phyloP scores from a whole-genome alignment of 2,797 vertebrate species.

The Hydrocynus forskahlii region DNA sequence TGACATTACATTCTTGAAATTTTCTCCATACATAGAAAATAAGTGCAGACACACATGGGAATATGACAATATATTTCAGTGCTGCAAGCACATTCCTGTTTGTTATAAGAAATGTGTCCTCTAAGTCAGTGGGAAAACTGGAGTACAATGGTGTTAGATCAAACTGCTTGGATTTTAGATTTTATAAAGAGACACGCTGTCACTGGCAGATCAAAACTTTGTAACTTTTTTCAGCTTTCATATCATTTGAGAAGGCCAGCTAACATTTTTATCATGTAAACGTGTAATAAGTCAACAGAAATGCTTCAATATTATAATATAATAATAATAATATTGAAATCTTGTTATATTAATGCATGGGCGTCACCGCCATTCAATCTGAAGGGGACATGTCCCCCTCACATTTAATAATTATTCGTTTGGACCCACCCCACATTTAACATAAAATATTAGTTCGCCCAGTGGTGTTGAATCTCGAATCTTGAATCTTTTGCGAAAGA shows the following conservation, averaged over 20 bases:
- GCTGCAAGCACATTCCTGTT: not conserved
- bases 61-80: not conserved
- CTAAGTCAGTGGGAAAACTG: not conserved
- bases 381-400: no score
- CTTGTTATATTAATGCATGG: no score
- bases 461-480: no score
- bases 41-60: not conserved
- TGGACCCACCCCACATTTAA: no score
- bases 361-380: no score
- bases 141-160: not conserved
- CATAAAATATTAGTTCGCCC: no score
- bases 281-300: not conserved
- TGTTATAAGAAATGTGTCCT: not conserved
- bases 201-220: not conserved
- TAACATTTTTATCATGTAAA: not conserved
- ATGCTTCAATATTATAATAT: no score
- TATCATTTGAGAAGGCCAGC: not conserved
- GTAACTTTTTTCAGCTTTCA: no score
- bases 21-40: not conserved
- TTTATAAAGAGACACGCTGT: not conserved
- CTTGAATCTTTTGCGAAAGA: no score
- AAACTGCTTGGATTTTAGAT: not conserved
- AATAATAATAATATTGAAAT: no score
- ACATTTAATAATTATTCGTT: no score
- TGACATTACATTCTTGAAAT: slow-evolving; percentile 17